Evolutionary conservation across 2,888 invertebrate species (phyloP), one percentile per base, ranked within the genome.

Genomic region (Drosophila affinis): DNA sequence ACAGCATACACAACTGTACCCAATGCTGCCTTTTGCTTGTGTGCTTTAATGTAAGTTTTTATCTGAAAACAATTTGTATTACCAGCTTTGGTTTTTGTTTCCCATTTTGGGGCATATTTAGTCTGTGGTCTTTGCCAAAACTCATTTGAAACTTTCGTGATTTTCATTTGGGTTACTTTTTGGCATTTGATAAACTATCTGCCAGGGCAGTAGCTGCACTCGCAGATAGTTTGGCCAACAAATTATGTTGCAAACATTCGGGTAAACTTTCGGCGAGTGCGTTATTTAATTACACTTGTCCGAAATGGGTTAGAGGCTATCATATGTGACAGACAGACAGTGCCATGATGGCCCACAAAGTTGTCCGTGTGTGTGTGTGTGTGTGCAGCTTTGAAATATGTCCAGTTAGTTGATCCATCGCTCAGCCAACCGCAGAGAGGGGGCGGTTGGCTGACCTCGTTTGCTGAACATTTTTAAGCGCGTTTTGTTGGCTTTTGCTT

Each of bases 391-490:
- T 4, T 12, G 69, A 67, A 67, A 67, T 57, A 69, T 67, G 4
- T 67, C 56, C 45, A 67, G 27, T 27, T n/a, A 14, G 21, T 14
- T n/a, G 39, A 34, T 34, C 34, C 52, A 53, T 53, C 52, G 52
- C 34, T 18, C 49, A n/a, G 34, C 10, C 39, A 44, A 69, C 65
- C 65, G 32, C 69, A 56, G 56, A 57, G 47, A 48, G 21, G 29
- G 34, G 7, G 27, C 7, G 27, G 56, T 70, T 17, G 39, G 45
- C 49, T 7, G 57, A 67, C 45, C 67, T 74, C 57, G 53, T 63
- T 71, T 46, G 62, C 61, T 76, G 78, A 78, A 78, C 87, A 88
- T 72, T 88, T 88, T 87, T 78, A 84, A 84, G 87, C 73, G 79
- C 73, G 79, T 81, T 84, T 83, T 83, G 88, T 83, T 74, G 88